Evolutionary conservation across 1,140 invertebrate genomes (phyloP).

Genomic region (Lepidotrigona ventralis): DNA sequence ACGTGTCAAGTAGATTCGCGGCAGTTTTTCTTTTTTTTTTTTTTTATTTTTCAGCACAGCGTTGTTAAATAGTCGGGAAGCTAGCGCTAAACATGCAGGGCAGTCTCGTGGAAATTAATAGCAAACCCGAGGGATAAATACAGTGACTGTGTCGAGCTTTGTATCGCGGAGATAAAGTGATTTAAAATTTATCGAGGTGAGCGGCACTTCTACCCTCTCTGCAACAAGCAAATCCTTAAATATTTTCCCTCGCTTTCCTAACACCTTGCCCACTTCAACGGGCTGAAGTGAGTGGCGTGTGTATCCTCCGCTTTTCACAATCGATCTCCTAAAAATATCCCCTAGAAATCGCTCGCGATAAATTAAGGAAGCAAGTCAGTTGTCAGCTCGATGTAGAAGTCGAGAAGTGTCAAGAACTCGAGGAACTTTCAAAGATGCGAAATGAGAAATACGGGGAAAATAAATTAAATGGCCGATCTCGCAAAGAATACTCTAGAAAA

Average conservation of each 20-base stretch:
- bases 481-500: too few relatives aligned
- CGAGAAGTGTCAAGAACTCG: too few relatives aligned
- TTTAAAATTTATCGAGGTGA: conserved; percentile 30
- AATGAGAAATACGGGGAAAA: too few relatives aligned
- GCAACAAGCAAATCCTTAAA: conserved; percentile 13
- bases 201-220: background rate
- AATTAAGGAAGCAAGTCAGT: background rate
- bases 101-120: background rate
- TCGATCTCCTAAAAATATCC: background rate
- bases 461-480: too few relatives aligned
- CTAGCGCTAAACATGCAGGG: background rate
- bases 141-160: conserved; percentile 25
- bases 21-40: background rate
- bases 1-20: background rate
- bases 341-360: background rate
- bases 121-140: background rate
- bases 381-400: too few relatives aligned
- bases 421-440: too few relatives aligned
- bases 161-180: conserved; percentile 28
- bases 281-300: background rate
- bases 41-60: too few relatives aligned
- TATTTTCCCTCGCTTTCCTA: background rate
- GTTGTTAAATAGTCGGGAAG: conserved; percentile 10
- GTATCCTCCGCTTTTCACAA: background rate
- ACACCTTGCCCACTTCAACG: background rate